phyloP scores from a whole-genome alignment of 2,113 vertebrate species.

The Macrotis lagotis region DNA sequence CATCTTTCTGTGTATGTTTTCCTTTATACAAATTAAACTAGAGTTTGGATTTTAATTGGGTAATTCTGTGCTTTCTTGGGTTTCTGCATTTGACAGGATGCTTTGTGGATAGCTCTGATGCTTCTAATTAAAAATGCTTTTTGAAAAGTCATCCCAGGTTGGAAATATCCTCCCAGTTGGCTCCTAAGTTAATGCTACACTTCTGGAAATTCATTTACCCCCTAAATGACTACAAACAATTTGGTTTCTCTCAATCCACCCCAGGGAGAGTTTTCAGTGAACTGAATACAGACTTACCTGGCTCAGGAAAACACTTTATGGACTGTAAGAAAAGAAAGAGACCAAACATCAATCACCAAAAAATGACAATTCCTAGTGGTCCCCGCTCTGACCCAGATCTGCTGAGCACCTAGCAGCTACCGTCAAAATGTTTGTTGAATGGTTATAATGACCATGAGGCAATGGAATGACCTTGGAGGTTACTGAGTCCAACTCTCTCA shows the following conservation, averaged over 20 bases:
- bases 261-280: background rate
- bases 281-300: constrained; percentile 61
- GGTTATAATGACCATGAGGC: background rate
- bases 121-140: background rate
- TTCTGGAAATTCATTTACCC: background rate
- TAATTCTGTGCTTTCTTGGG: background rate
- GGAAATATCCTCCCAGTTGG: background rate
- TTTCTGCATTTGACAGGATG: background rate
- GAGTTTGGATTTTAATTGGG: background rate
- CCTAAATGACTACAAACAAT: too few relatives aligned
- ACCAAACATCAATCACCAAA: constrained; percentile 14
- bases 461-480: background rate
- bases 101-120: background rate
- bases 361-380: background rate
- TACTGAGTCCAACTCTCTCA: background rate
- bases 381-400: background rate
- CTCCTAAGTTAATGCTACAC: background rate
- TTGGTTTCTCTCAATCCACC: background rate
- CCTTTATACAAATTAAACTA: background rate
- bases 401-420: background rate
- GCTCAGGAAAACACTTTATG: constrained; percentile 73
- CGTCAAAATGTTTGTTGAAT: background rate
- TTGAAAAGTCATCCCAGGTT: background rate
- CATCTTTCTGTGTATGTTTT: background rate
- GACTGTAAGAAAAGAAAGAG: constrained; percentile 76